Base-by-base conservation (phyloP, 2,113 vertebrate species). In the Salvelinus sp. region DNA sequence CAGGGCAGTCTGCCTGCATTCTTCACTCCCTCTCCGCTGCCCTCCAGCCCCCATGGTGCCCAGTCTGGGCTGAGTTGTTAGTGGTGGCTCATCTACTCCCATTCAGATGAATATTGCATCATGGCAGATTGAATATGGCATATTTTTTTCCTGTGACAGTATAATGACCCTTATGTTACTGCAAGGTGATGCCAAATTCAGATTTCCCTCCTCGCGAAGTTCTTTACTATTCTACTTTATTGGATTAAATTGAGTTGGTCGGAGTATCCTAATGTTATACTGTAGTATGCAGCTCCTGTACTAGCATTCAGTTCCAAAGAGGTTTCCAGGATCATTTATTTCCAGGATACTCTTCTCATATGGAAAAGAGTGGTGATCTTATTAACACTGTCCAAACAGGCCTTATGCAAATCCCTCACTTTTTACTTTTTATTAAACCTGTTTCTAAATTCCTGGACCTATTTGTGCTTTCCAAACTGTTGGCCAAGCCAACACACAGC, bases 1-100 rank as follows among this genome's bases (percentile, higher is more conserved):
- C 84, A 86, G 88, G 87, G 83, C 88, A 85, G 88, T 83, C 89
- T 91, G 89, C 89, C 87, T 87, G 80, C 73, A 85, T 88, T 87
- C 87, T 87, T 80, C 82, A 81, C 82, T 74, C 82, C 69, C 57
- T 47, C 72, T 76, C 69, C 63, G 4, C 77, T 69, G 25, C 44
- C 70, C 50, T 30, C 28, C 66, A 68, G 30, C 27, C 74, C 66
- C 74, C 30, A 13, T 54, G 13, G 5, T 54, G 14, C 50, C 50
- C 50, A 54, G 47, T 9, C 67, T 64, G 14, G 58, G 12, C 33
- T 64, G 72, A 33, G 33, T 13, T 70, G 47, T 22, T 57, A 6
- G 22, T 44, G 70, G n/a, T 74, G 60, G 58, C 58, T 14, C n/a
- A 23, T 62, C 65, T 7, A 68, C 25, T 12, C 20, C 12, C 20